A percentile compares a stretch with the other conserved stretches of the same genome.
Evolutionary conservation across 2,113 vertebrate species (phyloP).

Genomic region (Eubucco bourcierii): DNA sequence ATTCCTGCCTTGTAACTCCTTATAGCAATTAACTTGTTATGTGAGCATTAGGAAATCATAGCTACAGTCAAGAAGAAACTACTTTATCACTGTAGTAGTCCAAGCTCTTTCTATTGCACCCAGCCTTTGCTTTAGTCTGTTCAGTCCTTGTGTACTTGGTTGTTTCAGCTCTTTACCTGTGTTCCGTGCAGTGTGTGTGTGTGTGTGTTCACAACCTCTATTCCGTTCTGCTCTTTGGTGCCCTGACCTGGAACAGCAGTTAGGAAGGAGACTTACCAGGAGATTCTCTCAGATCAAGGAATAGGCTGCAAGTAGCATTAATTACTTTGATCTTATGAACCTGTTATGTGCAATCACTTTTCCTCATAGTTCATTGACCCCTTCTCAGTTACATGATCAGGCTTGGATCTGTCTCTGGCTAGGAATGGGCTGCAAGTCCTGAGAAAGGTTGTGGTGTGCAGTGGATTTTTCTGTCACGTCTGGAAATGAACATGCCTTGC

Average conservation of each 20-base stretch:
- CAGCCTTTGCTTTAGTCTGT: neutral
- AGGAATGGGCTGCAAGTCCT: neutral
- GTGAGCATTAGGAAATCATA: neutral
- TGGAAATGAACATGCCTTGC: neutral
- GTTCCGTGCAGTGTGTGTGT: neutral
- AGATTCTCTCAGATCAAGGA: conserved; percentile 5
- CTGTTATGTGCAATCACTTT: neutral
- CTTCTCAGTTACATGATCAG: neutral
- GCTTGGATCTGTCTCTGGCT: neutral
- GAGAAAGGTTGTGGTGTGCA: neutral
- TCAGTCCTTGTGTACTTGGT: neutral
- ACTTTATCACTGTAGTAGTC: neutral
- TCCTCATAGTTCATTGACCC: conserved; percentile 15
- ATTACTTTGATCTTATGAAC: neutral
- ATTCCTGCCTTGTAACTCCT: neutral
- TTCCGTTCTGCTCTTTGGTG: neutral
- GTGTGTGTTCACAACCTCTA: neutral
- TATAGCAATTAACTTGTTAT: neutral
- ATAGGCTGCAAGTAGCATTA: neutral
- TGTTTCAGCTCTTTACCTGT: fast-evolving
- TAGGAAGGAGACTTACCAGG: neutral
- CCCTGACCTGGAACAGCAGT: neutral
- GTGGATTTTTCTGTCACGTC: neutral
- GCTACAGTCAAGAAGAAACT: neutral
- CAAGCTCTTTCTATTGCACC: neutral